phyloP scores from a whole-genome alignment of 2,113 vertebrate species.

The Emydocephalus ijimae region DNA sequence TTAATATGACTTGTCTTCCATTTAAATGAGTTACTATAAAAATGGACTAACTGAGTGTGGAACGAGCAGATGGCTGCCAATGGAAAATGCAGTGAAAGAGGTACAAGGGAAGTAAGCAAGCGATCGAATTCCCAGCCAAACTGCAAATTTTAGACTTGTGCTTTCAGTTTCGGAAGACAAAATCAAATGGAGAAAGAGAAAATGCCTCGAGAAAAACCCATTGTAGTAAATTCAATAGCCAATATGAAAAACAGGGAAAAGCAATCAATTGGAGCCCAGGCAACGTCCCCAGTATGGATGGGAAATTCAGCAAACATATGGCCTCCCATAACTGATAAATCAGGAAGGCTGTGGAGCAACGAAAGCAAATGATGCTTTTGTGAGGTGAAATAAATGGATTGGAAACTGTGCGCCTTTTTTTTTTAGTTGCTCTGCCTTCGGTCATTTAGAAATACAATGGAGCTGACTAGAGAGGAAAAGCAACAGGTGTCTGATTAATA shows the following conservation, averaged over 20 bases:
- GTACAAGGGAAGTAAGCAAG: slow-evolving; percentile 5
- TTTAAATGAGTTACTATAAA: slow-evolving; percentile 58
- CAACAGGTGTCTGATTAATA: neutral
- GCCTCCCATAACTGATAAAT: slow-evolving; percentile 43
- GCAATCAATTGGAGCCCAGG: neutral
- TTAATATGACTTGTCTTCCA: slow-evolving; percentile 58
- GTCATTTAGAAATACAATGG: slow-evolving; percentile 14
- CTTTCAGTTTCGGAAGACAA: neutral
- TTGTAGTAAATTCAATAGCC: neutral
- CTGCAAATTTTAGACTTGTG: neutral
- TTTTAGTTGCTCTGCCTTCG: slow-evolving; percentile 21
- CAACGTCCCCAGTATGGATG: slow-evolving; percentile 6
- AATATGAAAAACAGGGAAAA: neutral
- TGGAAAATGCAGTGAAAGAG: slow-evolving; percentile 33
- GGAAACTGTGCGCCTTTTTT: slow-evolving; percentile 7
- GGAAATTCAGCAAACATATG: slow-evolving; percentile 39
- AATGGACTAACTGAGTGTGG: slow-evolving; percentile 41
- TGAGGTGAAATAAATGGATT: slow-evolving; percentile 49
- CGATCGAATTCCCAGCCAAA: slow-evolving; percentile 23
- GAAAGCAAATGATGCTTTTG: slow-evolving; percentile 39
- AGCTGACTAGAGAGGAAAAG: neutral
- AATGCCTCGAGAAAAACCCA: fast-evolving
- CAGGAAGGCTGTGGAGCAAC: neutral
- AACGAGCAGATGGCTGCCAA: slow-evolving; percentile 46
- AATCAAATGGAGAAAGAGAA: neutral